These are phyloP conservation scores for Melitaea cinxia DNA, from an alignment of 1,140 invertebrate species.

Conservation along the genomic window DNA sequence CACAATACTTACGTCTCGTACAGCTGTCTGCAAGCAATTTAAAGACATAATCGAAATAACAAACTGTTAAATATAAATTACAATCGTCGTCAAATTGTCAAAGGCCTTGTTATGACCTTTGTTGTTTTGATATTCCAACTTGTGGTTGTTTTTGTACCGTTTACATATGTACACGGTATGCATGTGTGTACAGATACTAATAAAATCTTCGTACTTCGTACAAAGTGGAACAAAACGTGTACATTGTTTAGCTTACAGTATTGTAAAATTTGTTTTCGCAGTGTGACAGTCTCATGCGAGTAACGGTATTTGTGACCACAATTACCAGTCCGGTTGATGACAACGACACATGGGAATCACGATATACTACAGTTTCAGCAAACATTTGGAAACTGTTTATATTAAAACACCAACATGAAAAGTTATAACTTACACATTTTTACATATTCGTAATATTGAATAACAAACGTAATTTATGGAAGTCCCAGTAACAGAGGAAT, in stretches of 20 bases:
- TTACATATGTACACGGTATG: too few relatives aligned
- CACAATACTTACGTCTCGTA: conserved; percentile 24
- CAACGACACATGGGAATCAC: background rate
- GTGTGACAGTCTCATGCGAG: conserved; percentile 5
- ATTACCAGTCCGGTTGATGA: conserved; percentile 10
- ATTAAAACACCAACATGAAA: background rate
- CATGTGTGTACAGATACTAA: too few relatives aligned
- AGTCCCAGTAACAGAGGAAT: too few relatives aligned
- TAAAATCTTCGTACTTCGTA: background rate
- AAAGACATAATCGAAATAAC: conserved; percentile 46
- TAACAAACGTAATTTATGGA: too few relatives aligned
- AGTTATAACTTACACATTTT: too few relatives aligned
- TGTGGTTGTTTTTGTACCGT: background rate
- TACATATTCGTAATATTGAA: too few relatives aligned
- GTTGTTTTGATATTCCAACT: background rate
- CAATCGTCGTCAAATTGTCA: conserved; percentile 49
- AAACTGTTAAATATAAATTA: conserved; percentile 39
- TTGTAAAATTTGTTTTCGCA: conserved; percentile 16
- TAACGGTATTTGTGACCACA: conserved; percentile 18
- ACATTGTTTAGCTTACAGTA: conserved; percentile 7
- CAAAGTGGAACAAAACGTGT: background rate
- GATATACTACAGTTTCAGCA: background rate
- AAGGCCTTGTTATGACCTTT: background rate
- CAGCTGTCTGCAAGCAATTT: conserved; percentile 22
- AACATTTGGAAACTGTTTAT: background rate